A percentile compares a stretch with the other conserved stretches of the same genome.
Conservation (phyloP, 2,888 invertebrate species). For the Mystacides longicornis region DNA sequence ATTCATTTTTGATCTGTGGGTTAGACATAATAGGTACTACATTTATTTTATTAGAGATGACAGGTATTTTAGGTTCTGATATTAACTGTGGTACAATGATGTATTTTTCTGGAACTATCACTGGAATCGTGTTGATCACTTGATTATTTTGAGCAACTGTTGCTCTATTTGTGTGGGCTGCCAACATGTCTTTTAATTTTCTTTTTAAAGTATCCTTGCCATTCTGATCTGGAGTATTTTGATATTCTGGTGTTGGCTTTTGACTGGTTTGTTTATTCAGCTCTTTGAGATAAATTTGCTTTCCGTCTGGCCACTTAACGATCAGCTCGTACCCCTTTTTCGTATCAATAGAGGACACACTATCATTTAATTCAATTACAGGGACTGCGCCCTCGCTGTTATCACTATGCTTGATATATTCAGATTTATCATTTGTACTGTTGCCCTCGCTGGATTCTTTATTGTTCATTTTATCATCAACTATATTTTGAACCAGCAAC, state of each 20-base stretch:
- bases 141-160: background rate
- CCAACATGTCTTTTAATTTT: constrained; percentile 22
- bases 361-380: constrained; percentile 12
- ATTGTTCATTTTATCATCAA: background rate
- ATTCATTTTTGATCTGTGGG: background rate
- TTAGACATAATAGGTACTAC: constrained; percentile 5
- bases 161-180: background rate
- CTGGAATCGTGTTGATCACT: constrained; percentile 4
- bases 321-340: constrained; percentile 22
- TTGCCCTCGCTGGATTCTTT: constrained; percentile 1
- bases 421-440: background rate
- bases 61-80: constrained; percentile 2
- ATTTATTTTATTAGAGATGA: constrained; percentile 10
- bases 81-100: constrained; percentile 13
- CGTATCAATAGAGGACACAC: constrained; percentile 2
- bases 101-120: constrained; percentile 14
- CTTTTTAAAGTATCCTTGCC: constrained; percentile 26
- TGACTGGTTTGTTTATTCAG: constrained; percentile 21
- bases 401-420: background rate
- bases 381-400: background rate
- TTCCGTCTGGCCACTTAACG: constrained; percentile 24
- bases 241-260: background rate
- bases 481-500: constrained; percentile 15
- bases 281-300: constrained; percentile 25
- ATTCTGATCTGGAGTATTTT: background rate